Evolutionary conservation across 2,797 vertebrate genomes (phyloP).

Genomic region (Huso huso): DNA sequence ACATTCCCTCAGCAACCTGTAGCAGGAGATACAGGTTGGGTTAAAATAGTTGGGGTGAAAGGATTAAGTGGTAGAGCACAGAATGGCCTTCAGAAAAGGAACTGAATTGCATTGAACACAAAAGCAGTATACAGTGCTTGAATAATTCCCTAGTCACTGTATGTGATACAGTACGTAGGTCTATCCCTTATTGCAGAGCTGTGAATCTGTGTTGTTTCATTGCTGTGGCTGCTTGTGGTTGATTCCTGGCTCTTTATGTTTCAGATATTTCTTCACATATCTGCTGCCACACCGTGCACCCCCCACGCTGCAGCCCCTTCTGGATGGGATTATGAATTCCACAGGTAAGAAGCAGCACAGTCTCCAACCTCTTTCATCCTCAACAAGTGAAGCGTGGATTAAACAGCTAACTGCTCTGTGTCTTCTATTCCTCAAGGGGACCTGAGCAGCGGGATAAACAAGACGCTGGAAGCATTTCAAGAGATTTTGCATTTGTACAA

Average conservation of each 20-base stretch:
- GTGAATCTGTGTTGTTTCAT: background rate
- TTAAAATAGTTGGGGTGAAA: no score
- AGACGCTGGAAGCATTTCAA: conserved; percentile 75
- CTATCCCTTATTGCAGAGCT: no score
- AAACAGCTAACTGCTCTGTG: background rate
- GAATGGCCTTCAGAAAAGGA: no score
- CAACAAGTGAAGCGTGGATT: conserved; percentile 3
- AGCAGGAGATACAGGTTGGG: no score
- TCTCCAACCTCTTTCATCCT: conserved; percentile 16
- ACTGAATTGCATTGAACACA: no score
- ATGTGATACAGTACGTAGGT: no score
- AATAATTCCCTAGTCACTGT: no score
- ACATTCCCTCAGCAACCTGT: no score
- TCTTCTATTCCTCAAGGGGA: conserved; percentile 54
- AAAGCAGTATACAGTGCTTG: no score
- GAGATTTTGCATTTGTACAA: conserved; percentile 75
- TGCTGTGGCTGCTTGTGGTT: background rate
- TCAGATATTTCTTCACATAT: conserved; percentile 88
- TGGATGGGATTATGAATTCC: conserved; percentile 77
- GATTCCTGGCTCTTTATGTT: conserved; percentile 22
- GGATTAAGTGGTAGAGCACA: no score
- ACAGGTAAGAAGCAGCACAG: conserved; percentile 57
- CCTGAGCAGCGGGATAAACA: conserved; percentile 69
- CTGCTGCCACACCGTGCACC: conserved; percentile 83
- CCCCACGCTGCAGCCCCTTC: conserved; percentile 61